Evolutionary conservation across 1,140 invertebrate species (phyloP).

Genomic region (Yoshiicerus persimilis): DNA sequence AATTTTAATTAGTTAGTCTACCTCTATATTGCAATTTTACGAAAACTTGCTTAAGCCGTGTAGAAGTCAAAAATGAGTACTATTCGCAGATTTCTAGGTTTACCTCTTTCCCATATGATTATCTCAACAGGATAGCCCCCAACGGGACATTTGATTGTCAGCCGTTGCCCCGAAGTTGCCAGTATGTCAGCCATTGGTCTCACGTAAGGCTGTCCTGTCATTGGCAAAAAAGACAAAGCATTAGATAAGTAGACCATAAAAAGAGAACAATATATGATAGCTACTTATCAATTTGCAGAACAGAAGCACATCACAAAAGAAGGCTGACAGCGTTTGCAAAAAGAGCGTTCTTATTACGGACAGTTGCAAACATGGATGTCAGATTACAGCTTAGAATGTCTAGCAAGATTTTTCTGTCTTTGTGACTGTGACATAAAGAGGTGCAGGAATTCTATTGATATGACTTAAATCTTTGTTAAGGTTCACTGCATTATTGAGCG

Average conservation of each 20-base stretch:
- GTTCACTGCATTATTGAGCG: not conserved
- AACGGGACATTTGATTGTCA: conserved; percentile 87
- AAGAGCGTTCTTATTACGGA: not conserved
- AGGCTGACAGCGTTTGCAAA: not conserved
- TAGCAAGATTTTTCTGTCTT: not conserved
- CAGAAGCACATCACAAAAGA: not conserved
- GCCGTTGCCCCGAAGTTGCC: conserved; percentile 80
- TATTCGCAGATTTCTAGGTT: too few species aligned
- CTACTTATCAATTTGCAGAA: not conserved
- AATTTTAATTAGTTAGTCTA: too few species aligned
- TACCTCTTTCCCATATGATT: conserved; percentile 86
- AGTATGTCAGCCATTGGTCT: conserved; percentile 87
- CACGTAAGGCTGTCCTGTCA: conserved; percentile 75
- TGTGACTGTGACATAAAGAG: not conserved
- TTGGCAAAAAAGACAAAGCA: conserved; percentile 23
- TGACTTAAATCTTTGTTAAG: too few species aligned
- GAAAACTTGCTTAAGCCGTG: too few species aligned
- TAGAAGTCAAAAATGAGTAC: too few species aligned
- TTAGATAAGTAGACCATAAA: not conserved
- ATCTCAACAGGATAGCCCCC: conserved; percentile 87
- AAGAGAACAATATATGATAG: not conserved
- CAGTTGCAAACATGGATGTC: not conserved
- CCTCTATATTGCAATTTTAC: too few species aligned
- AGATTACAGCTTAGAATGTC: not conserved
- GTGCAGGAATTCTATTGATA: not conserved